Evolutionary conservation across 2,797 vertebrate genomes (phyloP), one percentile per base, ranked within the genome.

Genomic region (Saguinus oedipus): DNA sequence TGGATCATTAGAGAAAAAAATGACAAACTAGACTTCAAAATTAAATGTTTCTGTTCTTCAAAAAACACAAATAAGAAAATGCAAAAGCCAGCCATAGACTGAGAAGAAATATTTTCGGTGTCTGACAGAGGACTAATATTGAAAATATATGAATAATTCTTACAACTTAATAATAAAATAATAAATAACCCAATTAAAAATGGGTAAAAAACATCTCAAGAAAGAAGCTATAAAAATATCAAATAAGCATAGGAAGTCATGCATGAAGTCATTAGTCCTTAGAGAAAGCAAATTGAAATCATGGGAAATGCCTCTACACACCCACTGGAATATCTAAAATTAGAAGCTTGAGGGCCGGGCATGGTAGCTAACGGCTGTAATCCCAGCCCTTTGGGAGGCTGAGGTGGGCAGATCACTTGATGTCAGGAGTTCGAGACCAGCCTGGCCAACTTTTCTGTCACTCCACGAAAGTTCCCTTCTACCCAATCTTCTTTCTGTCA

Each of bases 41-140:
- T 72, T 80, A 48, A 88, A 72, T 13, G 48, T 30, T 36, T 88
- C 39, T 74, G 39, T 42, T 93, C 17, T 88, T 81, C 24, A 59
- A 30, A 87, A 93, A 80, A 39, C 24, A 42, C 44, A 81, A 50
- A 68, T 80, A 70, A 87, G 15, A 79, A 93, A 93, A 87, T 44
- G 36, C 13, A 81, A 81, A 55, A 48, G 26, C 50, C 68, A 93
- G 59, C 36, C 61, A 46, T n/a, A 39, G 57, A 80, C 39, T 57
- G 39, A 30, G 39, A 86, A 39, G 22, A 70, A 86, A 79, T 46
- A 55, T 55, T 70, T 79, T 64, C 14, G 44, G 59, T 19, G 78
- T 70, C 57, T 79, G n/a, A 90, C 75, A 90, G 39, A 90, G 39
- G 55, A 68, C 26, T 42, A 9, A 50, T 57, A n/a, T 39, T 30